These are phyloP conservation scores for Caenorhabditis angaria DNA, from an alignment of 2,888 invertebrate species.

Conservation along the genomic window DNA sequence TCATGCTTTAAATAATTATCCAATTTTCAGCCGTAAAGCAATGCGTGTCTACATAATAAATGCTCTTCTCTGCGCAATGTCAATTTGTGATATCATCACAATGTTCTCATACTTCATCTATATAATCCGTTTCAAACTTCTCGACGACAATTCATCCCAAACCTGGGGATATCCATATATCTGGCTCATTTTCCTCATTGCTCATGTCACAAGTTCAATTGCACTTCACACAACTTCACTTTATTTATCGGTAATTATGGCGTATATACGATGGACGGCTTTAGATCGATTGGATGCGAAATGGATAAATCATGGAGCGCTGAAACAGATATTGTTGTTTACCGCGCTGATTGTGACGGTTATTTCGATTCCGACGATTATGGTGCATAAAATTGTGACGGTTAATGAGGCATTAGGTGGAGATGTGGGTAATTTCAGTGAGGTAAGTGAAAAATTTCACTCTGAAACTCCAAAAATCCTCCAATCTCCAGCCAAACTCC, in stretches of 20 bases:
- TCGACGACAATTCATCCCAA: conserved; percentile 36
- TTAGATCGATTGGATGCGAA: conserved; percentile 58
- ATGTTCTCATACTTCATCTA: conserved; percentile 70
- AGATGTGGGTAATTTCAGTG: neutral
- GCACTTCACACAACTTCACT: conserved; percentile 69
- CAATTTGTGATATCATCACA: conserved; percentile 68
- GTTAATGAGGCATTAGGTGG: conserved; percentile 45
- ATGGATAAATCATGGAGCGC: conserved; percentile 59
- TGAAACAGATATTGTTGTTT: conserved; percentile 64
- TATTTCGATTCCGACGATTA: conserved; percentile 68
- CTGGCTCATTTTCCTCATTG: conserved; percentile 59
- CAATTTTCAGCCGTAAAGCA: conserved; percentile 46
- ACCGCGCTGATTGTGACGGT: conserved; percentile 58
- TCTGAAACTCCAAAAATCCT: neutral
- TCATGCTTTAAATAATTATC: too few relatives aligned
- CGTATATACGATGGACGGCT: conserved; percentile 65
- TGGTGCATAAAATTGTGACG: conserved; percentile 67
- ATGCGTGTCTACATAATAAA: conserved; percentile 57
- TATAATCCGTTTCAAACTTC: conserved; percentile 62
- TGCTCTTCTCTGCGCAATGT: conserved; percentile 60
- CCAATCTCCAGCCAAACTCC: conserved; percentile 8
- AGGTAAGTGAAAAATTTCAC: conserved; percentile 23
- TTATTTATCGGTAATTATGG: conserved; percentile 68
- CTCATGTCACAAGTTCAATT: conserved; percentile 61
- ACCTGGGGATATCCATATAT: conserved; percentile 53